phyloP scores from a whole-genome alignment of 2,797 vertebrate species.

The Anolis apletophallus region DNA sequence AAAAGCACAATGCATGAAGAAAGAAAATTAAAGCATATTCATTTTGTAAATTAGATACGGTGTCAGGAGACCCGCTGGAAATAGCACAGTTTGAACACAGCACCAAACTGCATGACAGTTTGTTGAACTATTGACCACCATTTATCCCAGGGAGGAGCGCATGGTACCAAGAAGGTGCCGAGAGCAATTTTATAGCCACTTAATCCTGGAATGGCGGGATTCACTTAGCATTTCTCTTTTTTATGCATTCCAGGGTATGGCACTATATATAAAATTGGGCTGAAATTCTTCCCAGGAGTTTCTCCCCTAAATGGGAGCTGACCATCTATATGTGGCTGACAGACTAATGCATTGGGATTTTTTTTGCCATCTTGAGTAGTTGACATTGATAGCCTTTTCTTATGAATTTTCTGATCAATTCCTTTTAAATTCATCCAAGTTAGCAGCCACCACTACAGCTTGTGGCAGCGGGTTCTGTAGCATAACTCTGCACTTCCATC shows the following conservation, averaged over 20 bases:
- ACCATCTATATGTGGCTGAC: not conserved
- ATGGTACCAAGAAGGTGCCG: constrained; percentile 73
- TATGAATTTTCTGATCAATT: not conserved
- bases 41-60: constrained; percentile 88
- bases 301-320: no score
- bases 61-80: constrained; percentile 84
- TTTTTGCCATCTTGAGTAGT: not conserved
- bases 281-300: not conserved
- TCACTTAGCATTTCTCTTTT: constrained; percentile 67
- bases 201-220: constrained; percentile 75
- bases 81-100: constrained; percentile 81
- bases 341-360: not conserved
- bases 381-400: not conserved
- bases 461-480: not conserved
- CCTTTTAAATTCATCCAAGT: not conserved
- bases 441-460: not conserved
- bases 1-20: constrained; percentile 89
- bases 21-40: constrained; percentile 89
- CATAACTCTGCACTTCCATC: no score
- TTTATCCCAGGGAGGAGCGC: constrained; percentile 76
- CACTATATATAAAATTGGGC: not conserved
- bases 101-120: constrained; percentile 78
- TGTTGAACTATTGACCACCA: constrained; percentile 85
- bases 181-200: constrained; percentile 77
- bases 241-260: constrained; percentile 35